Percentiles rank a stretch among this genome's conserved stretches.
Conservation (phyloP, 2,797 vertebrate species). For the Morus bassanus region DNA sequence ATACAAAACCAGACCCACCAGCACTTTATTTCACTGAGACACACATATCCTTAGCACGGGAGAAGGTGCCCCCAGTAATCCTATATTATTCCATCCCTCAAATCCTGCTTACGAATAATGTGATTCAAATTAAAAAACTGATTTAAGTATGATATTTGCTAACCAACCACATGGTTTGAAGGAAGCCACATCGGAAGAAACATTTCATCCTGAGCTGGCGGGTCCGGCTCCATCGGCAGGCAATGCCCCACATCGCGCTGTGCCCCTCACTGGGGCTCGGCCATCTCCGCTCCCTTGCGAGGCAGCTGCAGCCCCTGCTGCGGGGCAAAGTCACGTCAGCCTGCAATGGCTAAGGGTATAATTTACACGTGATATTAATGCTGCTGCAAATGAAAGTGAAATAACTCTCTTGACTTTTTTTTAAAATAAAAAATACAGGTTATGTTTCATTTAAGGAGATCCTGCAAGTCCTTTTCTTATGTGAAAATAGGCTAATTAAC, state of each 20-base stretch:
- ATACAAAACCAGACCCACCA: neutral
- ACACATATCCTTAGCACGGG: rapidly evolving
- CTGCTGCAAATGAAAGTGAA: neutral
- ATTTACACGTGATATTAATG: neutral
- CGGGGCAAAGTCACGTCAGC: neutral
- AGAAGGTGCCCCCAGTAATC: neutral
- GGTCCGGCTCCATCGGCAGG: neutral
- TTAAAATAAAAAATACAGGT: neutral
- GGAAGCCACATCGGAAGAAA: rapidly evolving
- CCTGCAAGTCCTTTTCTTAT: neutral
- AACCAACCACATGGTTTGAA: neutral
- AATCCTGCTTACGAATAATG: neutral
- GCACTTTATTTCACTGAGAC: neutral
- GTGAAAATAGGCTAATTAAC: neutral
- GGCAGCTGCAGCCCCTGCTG: neutral
- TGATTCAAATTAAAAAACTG: neutral
- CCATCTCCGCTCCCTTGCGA: neutral
- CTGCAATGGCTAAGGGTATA: rapidly evolving
- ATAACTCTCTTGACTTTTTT: too few relatives aligned
- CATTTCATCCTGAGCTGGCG: neutral
- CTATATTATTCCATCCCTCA: neutral
- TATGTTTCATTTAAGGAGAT: neutral
- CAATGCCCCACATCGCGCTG: rapidly evolving
- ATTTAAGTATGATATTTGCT: neutral
- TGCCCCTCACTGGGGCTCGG: neutral